These are phyloP conservation scores for Orchestes rusci DNA, from an alignment of 2,888 invertebrate genomes.

Conservation along the genomic window DNA sequence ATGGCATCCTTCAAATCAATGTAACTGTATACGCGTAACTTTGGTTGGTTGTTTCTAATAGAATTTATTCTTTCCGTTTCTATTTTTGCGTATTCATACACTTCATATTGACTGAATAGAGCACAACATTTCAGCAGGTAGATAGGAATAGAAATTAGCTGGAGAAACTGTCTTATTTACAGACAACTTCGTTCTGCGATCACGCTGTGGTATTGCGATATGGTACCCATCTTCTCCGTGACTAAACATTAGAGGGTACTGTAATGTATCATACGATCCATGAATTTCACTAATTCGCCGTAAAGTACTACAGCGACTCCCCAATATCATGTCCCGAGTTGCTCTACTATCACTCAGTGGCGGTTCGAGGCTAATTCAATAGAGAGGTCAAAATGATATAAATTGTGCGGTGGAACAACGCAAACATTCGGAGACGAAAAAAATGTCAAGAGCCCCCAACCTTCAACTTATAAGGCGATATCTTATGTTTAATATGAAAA, in stretches of 20 bases:
- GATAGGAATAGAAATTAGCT: conserved; percentile 6
- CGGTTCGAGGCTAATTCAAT: no score
- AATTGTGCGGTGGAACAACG: no score
- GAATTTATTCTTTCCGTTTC: conserved; percentile 36
- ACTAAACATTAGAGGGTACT: conserved; percentile 35
- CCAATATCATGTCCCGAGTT: no score
- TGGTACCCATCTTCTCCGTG: conserved; percentile 25
- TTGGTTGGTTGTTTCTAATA: conserved; percentile 33
- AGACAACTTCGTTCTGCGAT: neutral
- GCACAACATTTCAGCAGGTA: conserved; percentile 30
- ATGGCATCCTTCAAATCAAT: conserved; percentile 37
- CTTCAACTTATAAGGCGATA: no score
- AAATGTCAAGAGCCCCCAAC: no score
- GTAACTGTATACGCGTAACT: conserved; percentile 35
- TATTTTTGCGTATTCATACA: conserved; percentile 40
- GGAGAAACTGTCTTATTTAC: conserved; percentile 8
- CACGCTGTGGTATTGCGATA: conserved; percentile 5
- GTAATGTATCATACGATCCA: conserved; percentile 37
- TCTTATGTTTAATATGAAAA: no score
- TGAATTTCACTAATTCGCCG: conserved; percentile 32
- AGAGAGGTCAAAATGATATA: no score
- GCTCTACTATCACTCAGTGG: no score
- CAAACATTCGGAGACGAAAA: no score
- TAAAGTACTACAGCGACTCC: no score
- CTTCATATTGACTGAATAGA: conserved; percentile 36